These are phyloP conservation scores for Eilema depressum DNA, from an alignment of 2,888 invertebrate species.

Conservation along the genomic window DNA sequence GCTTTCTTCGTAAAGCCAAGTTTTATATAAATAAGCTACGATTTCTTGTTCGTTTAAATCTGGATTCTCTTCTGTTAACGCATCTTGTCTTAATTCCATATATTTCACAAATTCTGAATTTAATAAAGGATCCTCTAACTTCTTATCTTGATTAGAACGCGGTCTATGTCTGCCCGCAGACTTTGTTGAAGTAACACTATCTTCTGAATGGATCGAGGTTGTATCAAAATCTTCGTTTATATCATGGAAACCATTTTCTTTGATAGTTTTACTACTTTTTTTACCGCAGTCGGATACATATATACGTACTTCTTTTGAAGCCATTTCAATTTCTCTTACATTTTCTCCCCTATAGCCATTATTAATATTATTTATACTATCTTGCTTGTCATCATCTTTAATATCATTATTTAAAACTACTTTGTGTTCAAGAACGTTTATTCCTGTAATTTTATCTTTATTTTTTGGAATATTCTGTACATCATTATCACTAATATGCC, in stretches of 20 bases:
- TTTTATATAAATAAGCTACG: conserved; percentile 78
- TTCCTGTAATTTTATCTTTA: not conserved
- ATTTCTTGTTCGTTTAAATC: conserved; percentile 78
- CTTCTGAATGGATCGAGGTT: conserved; percentile 49
- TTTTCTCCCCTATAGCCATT: conserved; percentile 29
- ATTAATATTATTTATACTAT: conserved; percentile 24
- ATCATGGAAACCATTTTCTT: conserved; percentile 39
- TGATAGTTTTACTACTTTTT: conserved; percentile 10
- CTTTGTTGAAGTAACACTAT: conserved; percentile 48
- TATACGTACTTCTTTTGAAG: conserved; percentile 41
- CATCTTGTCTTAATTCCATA: conserved; percentile 78
- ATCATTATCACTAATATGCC: not conserved
- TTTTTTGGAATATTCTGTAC: conserved; percentile 9
- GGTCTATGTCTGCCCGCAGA: conserved; percentile 53
- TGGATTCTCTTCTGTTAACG: conserved; percentile 81
- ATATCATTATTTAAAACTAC: conserved; percentile 13
- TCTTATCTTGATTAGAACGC: conserved; percentile 45
- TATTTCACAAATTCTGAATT: conserved; percentile 81
- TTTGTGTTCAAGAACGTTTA: conserved; percentile 10
- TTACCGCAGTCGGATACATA: conserved; percentile 30
- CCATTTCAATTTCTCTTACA: conserved; percentile 42
- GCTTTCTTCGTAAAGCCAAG: conserved; percentile 79
- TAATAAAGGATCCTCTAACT: conserved; percentile 49
- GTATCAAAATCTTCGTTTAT: conserved; percentile 48
- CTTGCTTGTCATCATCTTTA: conserved; percentile 18